Conservation (phyloP, 2,113 vertebrate genomes). For the Chunga burmeisteri region DNA sequence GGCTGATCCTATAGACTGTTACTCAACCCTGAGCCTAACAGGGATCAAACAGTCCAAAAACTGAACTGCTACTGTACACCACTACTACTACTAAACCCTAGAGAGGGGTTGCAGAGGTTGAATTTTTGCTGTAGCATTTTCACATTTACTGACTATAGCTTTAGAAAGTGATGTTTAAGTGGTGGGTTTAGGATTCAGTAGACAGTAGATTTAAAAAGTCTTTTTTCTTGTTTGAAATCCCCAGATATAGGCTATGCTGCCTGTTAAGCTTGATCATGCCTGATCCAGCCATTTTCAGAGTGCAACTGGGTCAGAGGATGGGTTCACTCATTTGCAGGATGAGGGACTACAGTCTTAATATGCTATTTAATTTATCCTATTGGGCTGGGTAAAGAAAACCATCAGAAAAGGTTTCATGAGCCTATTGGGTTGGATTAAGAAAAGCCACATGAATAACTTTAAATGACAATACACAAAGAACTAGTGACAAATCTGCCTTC, state of each 20-base stretch:
- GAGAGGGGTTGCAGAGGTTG: neutral
- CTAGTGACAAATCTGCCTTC: neutral
- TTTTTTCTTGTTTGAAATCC: neutral
- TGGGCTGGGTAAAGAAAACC: neutral
- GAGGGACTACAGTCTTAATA: neutral
- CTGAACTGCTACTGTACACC: neutral
- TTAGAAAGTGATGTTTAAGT: neutral
- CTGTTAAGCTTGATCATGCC: neutral
- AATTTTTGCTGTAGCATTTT: neutral
- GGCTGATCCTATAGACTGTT: neutral
- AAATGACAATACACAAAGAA: neutral
- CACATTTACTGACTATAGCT: neutral
- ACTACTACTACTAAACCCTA: neutral
- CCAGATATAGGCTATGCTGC: neutral
- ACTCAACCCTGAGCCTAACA: neutral
- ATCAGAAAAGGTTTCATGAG: constrained; percentile 13
- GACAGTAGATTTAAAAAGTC: neutral
- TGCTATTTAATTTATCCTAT: neutral
- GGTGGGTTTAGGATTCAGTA: neutral
- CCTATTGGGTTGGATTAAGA: neutral
- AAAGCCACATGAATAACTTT: neutral
- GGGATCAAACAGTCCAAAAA: neutral
- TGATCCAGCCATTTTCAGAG: neutral
- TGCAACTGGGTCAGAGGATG: neutral
- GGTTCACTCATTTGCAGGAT: neutral